Percentiles rank a stretch among this genome's conserved stretches.
Evolutionary conservation across 2,797 vertebrate genomes (phyloP).

Genomic region (Phoebastria nigripes): DNA sequence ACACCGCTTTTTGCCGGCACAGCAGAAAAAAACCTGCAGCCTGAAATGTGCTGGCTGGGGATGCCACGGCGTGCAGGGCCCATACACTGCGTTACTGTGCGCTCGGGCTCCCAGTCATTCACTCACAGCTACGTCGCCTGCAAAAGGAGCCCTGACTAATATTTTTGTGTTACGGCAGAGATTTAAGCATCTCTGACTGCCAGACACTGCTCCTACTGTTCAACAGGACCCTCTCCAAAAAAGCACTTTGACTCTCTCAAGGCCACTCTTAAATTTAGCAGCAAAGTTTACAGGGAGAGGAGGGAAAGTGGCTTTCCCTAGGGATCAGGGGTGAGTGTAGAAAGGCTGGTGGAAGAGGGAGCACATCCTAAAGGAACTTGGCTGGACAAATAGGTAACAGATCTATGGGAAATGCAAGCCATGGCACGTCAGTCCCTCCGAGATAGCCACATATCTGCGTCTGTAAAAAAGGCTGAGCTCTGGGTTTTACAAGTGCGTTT

Average conservation of each 20-base stretch:
- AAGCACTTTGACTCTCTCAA: not conserved
- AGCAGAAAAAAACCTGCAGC: conserved; percentile 12
- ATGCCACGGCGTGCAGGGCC: not conserved
- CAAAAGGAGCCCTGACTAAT: not conserved
- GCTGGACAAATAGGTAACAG: not conserved
- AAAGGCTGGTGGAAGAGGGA: not conserved
- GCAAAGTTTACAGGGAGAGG: not conserved
- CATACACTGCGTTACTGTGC: not conserved
- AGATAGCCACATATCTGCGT: not conserved
- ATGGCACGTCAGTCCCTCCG: fast-evolving
- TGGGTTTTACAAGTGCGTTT: not conserved
- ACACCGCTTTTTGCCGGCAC: not conserved
- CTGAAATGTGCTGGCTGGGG: not conserved
- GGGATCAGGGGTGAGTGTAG: not conserved
- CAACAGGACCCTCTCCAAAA: not conserved
- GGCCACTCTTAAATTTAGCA: not conserved
- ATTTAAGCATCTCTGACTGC: not conserved
- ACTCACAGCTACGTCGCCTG: not conserved
- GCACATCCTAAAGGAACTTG: not conserved
- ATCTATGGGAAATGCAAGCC: not conserved
- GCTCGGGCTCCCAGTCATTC: not conserved
- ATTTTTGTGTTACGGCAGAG: not conserved
- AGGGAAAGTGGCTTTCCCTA: not conserved
- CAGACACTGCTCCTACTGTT: not conserved
- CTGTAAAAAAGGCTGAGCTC: not conserved